A percentile compares a stretch with the other conserved stretches of the same genome.
Evolutionary conservation across 92 coral and sea anemone genomes (phyloP).

Genomic region (Heliopora coerulea): DNA sequence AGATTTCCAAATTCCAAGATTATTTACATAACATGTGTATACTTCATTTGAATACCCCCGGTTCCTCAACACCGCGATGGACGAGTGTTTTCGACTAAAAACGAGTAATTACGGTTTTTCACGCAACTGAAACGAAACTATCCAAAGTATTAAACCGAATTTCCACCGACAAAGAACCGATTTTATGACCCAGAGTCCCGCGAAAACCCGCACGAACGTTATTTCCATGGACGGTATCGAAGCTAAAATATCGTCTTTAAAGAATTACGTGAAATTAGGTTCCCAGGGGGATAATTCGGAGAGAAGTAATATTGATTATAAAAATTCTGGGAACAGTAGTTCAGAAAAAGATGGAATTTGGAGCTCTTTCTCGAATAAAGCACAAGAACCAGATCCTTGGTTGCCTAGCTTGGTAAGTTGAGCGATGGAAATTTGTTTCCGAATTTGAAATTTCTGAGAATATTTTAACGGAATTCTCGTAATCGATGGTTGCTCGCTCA

Average conservation of each 20-base stretch:
- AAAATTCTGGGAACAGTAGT: neutral
- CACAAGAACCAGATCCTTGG: constrained; percentile 44
- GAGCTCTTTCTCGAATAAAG: constrained; percentile 22
- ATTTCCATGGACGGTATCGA: constrained; percentile 73
- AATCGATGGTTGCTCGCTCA: too few relatives aligned
- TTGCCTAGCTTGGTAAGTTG: constrained; percentile 29
- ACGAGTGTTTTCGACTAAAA: too few relatives aligned
- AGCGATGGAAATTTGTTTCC: neutral
- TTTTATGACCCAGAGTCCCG: too few relatives aligned
- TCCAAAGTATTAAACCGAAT: too few relatives aligned
- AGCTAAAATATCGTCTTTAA: constrained; percentile 77
- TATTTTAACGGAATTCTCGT: neutral
- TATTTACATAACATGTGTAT: too few relatives aligned
- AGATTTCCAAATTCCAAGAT: too few relatives aligned
- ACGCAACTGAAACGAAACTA: too few relatives aligned
- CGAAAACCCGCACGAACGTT: too few relatives aligned
- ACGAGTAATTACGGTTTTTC: too few relatives aligned
- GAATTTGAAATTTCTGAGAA: neutral
- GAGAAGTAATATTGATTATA: neutral
- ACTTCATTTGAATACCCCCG: too few relatives aligned
- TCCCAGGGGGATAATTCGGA: constrained; percentile 42
- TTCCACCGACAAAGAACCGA: too few relatives aligned
- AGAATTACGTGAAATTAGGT: constrained; percentile 73
- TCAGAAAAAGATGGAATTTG: constrained; percentile 10
- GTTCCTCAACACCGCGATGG: too few relatives aligned